Base-by-base conservation (phyloP, 64 coral and sea anemone genomes). In the Orbicella faveolata region DNA sequence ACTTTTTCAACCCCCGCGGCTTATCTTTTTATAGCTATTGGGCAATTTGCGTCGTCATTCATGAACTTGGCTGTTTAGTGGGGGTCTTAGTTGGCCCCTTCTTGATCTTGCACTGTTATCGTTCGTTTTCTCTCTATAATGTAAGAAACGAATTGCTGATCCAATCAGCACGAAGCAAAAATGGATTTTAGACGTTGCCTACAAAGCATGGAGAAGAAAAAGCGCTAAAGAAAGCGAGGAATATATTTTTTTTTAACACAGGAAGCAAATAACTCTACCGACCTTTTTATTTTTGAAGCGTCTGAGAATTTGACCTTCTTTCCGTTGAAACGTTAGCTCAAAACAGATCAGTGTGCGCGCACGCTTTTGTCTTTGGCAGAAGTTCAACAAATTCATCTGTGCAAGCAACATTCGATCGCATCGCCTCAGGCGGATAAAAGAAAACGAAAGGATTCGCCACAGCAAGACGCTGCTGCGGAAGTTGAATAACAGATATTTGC, bases 291-390 rank as follows among this genome's bases (percentile, higher is more conserved):
- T 9, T 5, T 25, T 57, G 1, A 55, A 15, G 19, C 19, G 63
- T 37, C 64, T 4, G 21, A 21, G n/a, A 4, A 85, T 85, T 10
- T 72, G 82, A 54, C 64, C 82, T 13, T 15, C 11, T 30, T 70
- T 85, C 82, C 82, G 82, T 21, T 85, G 37, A 85, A 83, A 67
- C 80, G 0, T 23, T 62, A 57, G 55, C 30, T 61, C 5, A 63
- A 30, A 63, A 62, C 21, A 41, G 65, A 19, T 52, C 21, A 70
- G 10, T 52, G 82, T 51, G 82, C 41, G 82, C 37, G 15, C 19
- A 70, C 1, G 3, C 20, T 72, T 30, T 36, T 81, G 34, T 81
- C 33, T 1, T 36, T 85, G 81, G 79, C 80, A 67, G 12, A 39
- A 23, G 18, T 44, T 62, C 34, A 83, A 36, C 44, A 48, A 30